Base-by-base conservation (phyloP, 2,113 vertebrate genomes). In the Chaenocephalus aceratus region DNA sequence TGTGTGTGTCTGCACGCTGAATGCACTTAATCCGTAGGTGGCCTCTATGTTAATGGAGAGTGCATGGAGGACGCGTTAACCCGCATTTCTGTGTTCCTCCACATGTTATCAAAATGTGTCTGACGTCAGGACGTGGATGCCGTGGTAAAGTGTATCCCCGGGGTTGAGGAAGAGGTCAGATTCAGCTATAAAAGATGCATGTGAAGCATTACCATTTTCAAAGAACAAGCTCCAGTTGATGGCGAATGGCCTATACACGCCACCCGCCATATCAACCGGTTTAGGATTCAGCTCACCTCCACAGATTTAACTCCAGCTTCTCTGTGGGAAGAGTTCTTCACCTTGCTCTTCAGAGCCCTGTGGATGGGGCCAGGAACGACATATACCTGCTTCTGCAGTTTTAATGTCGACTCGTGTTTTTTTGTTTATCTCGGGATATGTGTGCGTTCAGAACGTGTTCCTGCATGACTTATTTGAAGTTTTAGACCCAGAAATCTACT, bases 11-110 rank as follows among this genome's bases (percentile, higher is more conserved):
- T 51, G 51, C 53, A 89, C 34, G 72, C 83, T 69, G 69, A 48
- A 67, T 70, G 75, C 82, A 84, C 83, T 81, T 94, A 94, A 93
- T 94, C 90, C 86, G 26, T 76, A 79, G 23, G 73, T 81, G 79
- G 86, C 88, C 88, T 86, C 57, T 85, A 83, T 91, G 89, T 84
- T 90, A 89, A 92, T 86, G 51, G 59, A 66, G 80, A 73, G 78
- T 79, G 72, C 75, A 79, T 80, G 85, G 83, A 87, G 80, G 84
- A 84, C 21, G 52, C 64, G 56, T 62, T 83, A 87, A 84, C 88
- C 82, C 45, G 58, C 79, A 77, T 91, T 92, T 80, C 68, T 77
- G 49, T 67, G 46, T 12, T 65, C 71, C 70, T 70, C 62, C 60
- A 44, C 70, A 75, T 74, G 76, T 76, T 78, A 59, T 81, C 21